Percentiles rank a stretch among this genome's conserved stretches.
These are phyloP conservation scores for Chlamydotis undulata DNA, from an alignment of 2,113 vertebrate genomes.

Conservation along the genomic window DNA sequence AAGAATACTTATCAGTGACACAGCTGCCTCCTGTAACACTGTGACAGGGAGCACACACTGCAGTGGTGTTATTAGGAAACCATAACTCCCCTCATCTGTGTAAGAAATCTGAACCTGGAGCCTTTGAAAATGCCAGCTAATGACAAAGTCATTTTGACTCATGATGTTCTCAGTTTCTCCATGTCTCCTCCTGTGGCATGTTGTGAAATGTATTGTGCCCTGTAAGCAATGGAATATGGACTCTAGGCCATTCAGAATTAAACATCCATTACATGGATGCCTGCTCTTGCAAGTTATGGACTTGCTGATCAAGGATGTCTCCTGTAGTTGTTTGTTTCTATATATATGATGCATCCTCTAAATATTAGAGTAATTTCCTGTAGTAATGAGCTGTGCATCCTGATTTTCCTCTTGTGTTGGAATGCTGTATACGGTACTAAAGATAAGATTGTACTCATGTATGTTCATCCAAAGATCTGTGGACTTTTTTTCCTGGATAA, in stretches of 20 bases:
- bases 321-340: background rate
- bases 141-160: background rate
- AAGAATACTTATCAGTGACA: background rate
- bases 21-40: background rate
- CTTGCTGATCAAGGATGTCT: background rate
- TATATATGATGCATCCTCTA: background rate
- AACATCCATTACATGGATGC: background rate
- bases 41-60: background rate
- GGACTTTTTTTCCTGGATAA: background rate
- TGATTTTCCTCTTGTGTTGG: background rate
- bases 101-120: background rate
- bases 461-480: background rate
- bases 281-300: background rate
- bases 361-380: background rate
- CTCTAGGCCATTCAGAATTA: background rate
- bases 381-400: background rate
- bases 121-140: background rate
- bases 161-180: background rate
- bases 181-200: background rate
- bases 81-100: background rate
- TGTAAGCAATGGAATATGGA: background rate
- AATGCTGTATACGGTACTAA: background rate
- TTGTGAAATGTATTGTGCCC: background rate
- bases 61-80: background rate
- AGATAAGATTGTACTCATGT: background rate